These are phyloP conservation scores for Drosophila anomalipes DNA, from an alignment of 2,888 invertebrate species.

Conservation along the genomic window DNA sequence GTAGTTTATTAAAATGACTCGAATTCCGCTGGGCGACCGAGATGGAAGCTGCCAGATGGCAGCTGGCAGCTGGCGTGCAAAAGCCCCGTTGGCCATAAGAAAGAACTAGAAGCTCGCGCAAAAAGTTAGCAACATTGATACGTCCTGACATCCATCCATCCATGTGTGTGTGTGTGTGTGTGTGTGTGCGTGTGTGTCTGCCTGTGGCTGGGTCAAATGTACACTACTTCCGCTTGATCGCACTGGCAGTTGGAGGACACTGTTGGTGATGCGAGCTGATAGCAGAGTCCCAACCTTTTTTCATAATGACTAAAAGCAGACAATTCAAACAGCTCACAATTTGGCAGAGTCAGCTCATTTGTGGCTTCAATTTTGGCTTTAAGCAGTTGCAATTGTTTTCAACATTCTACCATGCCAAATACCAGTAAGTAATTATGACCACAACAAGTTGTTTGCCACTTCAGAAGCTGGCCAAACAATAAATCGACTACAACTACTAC, in stretches of 20 bases:
- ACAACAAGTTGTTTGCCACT: slow-evolving; percentile 3
- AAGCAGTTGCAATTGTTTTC: slow-evolving; percentile 44
- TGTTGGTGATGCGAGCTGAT: slow-evolving; percentile 21
- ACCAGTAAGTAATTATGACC: slow-evolving; percentile 44
- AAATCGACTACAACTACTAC: no score
- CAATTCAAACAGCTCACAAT: neutral
- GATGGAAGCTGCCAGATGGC: slow-evolving; percentile 28
- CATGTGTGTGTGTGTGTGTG: neutral
- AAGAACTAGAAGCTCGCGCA: slow-evolving; percentile 10
- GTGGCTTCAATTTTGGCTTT: slow-evolving; percentile 18
- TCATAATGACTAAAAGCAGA: neutral
- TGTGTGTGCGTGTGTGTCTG: neutral
- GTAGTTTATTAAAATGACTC: slow-evolving; percentile 69
- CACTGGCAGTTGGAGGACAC: slow-evolving; percentile 34
- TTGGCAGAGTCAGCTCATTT: slow-evolving; percentile 20
- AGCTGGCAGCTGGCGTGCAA: slow-evolving; percentile 27
- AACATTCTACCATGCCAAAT: slow-evolving; percentile 7
- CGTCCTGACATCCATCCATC: slow-evolving; percentile 21
- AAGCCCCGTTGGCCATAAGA: slow-evolving; percentile 11
- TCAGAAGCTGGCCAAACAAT: neutral
- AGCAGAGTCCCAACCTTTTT: slow-evolving; percentile 16
- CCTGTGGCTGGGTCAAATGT: neutral
- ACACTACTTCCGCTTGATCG: slow-evolving; percentile 59
- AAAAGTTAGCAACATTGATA: slow-evolving; percentile 45
- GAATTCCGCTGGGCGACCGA: slow-evolving; percentile 40